Conservation (phyloP, 2,797 vertebrate species). For the Mormyrus proboscirostris region DNA sequence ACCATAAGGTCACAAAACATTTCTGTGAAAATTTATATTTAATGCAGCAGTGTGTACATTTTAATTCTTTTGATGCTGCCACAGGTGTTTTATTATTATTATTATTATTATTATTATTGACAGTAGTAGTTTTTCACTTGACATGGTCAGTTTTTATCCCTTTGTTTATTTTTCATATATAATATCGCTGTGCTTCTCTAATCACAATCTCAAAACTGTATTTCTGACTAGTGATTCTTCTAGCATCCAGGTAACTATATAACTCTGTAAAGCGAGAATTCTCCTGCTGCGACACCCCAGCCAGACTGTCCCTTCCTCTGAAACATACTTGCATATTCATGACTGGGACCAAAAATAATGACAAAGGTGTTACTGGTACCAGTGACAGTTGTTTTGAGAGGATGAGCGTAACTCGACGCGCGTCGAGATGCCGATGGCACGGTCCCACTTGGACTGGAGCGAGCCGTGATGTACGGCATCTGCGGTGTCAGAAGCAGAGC, state of each 20-base stretch:
- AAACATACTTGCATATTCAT: neutral
- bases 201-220: neutral
- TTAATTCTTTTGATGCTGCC: neutral
- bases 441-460: constrained; percentile 12
- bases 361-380: neutral
- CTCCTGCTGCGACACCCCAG: neutral
- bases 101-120: neutral
- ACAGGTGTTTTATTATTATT: neutral
- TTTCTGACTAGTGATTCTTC: neutral
- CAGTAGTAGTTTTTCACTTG: too few relatives aligned
- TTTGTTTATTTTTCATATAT: neutral
- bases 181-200: neutral
- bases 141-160: neutral
- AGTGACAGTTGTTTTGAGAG: neutral
- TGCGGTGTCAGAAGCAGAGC: constrained; percentile 24
- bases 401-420: neutral
- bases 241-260: neutral
- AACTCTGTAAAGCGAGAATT: neutral
- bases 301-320: neutral
- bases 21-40: neutral
- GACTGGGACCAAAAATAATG: neutral
- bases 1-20: neutral
- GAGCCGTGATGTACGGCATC: constrained; percentile 28
- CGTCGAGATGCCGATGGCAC: neutral
- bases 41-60: neutral